These are phyloP conservation scores for Leucoraja ocellata DNA, from an alignment of 2,797 vertebrate species.

Conservation along the genomic window DNA sequence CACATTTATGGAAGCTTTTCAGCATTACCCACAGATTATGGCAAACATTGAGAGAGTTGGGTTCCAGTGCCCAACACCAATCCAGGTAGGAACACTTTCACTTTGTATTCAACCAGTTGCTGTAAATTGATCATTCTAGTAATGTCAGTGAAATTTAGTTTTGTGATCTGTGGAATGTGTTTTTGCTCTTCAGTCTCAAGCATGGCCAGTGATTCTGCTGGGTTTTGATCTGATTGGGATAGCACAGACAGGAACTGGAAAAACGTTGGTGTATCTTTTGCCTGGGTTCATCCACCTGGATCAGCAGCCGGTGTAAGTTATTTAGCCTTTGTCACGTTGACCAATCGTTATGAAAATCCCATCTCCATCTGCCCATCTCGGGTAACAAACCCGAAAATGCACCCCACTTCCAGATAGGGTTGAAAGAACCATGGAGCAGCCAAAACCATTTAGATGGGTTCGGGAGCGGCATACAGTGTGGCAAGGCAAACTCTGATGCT, in stretches of 20 bases:
- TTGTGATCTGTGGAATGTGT: not conserved
- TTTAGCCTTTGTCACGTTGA: not conserved
- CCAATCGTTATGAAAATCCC: not conserved
- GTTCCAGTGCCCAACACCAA: constrained; percentile 83
- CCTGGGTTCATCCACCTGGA: constrained; percentile 95
- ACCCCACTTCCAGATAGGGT: not conserved
- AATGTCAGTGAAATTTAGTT: not conserved
- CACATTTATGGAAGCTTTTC: constrained; percentile 79
- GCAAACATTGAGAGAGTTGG: constrained; percentile 74
- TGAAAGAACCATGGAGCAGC: not conserved
- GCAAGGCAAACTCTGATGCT: not conserved
- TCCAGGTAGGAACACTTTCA: constrained; percentile 71
- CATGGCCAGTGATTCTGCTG: constrained; percentile 83
- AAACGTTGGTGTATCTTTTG: constrained; percentile 86
- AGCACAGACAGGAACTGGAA: constrained; percentile 92
- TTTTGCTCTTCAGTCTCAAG: constrained; percentile 69
- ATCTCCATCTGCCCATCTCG: not conserved
- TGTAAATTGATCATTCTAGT: not conserved
- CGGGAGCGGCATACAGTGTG: not conserved
- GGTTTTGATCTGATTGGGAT: constrained; percentile 90
- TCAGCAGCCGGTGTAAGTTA: constrained; percentile 77
- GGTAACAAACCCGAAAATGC: not conserved
- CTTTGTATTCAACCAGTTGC: not conserved
- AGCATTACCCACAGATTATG: constrained; percentile 77
- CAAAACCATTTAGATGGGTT: not conserved